phyloP scores from a whole-genome alignment of 2,113 vertebrate genomes.

The Catharus fuscescens region DNA sequence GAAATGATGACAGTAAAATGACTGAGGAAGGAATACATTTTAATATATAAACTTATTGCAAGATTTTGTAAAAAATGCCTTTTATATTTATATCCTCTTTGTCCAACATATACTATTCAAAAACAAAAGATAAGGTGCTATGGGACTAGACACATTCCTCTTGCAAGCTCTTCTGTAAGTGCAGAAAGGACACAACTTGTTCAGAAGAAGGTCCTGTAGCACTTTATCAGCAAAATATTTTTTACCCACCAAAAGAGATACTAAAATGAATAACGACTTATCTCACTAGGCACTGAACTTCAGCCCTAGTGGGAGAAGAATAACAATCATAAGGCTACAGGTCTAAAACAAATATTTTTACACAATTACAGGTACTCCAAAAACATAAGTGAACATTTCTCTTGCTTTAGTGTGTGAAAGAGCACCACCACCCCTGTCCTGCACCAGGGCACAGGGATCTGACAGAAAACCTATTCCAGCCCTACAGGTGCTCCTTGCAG shows the following conservation, averaged over 20 bases:
- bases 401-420: neutral
- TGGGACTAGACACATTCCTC: neutral
- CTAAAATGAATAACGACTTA: neutral
- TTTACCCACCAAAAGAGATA: neutral
- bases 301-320: neutral
- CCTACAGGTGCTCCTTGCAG: accelerated
- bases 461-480: neutral
- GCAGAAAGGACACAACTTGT: neutral
- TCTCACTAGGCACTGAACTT: neutral
- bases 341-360: neutral
- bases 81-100: neutral
- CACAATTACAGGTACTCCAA: neutral
- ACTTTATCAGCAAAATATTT: neutral
- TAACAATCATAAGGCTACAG: neutral
- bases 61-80: neutral
- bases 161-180: neutral
- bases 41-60: neutral
- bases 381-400: neutral
- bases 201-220: neutral
- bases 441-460: neutral
- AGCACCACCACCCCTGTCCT: neutral
- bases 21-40: constrained; percentile 13
- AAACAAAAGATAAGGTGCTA: neutral
- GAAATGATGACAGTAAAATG: constrained; percentile 7
- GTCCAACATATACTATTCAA: neutral